Evolutionary conservation across 2,113 vertebrate genomes (phyloP), one percentile per base, ranked within the genome.

Genomic region (Strix uralensis): DNA sequence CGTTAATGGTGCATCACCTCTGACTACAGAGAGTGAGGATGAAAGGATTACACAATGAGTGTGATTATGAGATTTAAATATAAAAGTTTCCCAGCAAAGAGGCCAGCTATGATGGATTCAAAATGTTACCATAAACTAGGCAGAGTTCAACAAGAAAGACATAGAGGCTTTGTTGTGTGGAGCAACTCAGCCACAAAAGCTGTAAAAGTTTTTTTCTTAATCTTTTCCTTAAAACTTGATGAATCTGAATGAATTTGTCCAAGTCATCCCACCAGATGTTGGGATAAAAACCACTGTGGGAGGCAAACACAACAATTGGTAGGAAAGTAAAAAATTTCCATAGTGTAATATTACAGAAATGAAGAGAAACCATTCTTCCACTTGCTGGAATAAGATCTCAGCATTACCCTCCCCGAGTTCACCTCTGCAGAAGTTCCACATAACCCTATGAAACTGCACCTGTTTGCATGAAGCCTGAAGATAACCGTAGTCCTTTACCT

Each of bases 401-500:
- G 74, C 15, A 58, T 22, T 47, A 57, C 13, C 5, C 10, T 55
- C 9, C 32, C 10, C 0, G 11, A 69, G 47, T 29, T 89, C 63
- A 62, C 14, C 20, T 25, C 52, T 14, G 44, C 40, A 58, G 58
- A 46, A 92, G 62, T 32, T 32, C 29, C 74, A 51, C 59, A 23
- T 1, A 30, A 21, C 7, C 15, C 38, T 17, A 13, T 4, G 20
- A 42, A 78, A 66, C n/a, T 5, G 32, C 82, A 77, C 29, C 83
- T 70, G 63, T 46, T 54, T 44, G 71, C 81, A 72, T 49, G 21
- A n/a, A 44, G 49, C 0, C 44, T 23, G 54, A 27, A n/a, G 46
- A 74, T 8, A 77, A 58, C n/a, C 0, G 0, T 5, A 30, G 42
- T 5, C 25, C 51, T 55, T 32, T 5, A n/a, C 30, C 32, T 34